Base-by-base conservation (phyloP, 2,113 vertebrate species). In the Canis aureus region DNA sequence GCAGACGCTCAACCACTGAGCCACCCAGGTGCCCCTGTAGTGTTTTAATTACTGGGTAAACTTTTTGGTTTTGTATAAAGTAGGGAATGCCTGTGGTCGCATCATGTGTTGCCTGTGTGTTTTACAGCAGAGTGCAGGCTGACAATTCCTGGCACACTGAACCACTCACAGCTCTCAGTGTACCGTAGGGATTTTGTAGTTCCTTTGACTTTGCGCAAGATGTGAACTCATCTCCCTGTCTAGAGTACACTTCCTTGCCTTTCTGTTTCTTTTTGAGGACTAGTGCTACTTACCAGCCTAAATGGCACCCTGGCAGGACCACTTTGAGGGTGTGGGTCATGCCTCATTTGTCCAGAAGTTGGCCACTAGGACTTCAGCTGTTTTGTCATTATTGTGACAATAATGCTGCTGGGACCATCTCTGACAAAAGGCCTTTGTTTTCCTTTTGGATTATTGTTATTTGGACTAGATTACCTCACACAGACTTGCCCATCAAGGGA, bases 361-460 rank as follows among this genome's bases (percentile, higher is more conserved):
- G 43, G 60, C 43, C 59, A 53, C 59, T 62, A 91, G 64, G 20
- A 57, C 62, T 60, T 93, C 49, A 78, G 32, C 64, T n/a, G 35
- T 62, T 79, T 97, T 94, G 92, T 69, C n/a, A 43, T 64, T 80
- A 22, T 79, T 53, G 25, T 55, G 59, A 90, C 35, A 35, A 90
- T 20, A 69, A 13, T 22, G 53, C 20, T 91, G 22, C 59, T 90
- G 69, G 76, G 43, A 93, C 81, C 83, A 51, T 95, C 91, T 87
- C 43, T 81, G 62, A 95, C 69, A 97, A 91, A 80, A 69, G 89
- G 5, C 43, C 76, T 83, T 88, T 96, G 74, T 94, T 82, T 94
- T 92, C 38, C 51, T 91, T 94, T 20, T 27, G 55, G 64, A 51
- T 76, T 67, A 29, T 67, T 32, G 3, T 83, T 73, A 53, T 51